Evolutionary conservation across 2,797 vertebrate species (phyloP).

Genomic region (Microctenopoma stevenorrisi): DNA sequence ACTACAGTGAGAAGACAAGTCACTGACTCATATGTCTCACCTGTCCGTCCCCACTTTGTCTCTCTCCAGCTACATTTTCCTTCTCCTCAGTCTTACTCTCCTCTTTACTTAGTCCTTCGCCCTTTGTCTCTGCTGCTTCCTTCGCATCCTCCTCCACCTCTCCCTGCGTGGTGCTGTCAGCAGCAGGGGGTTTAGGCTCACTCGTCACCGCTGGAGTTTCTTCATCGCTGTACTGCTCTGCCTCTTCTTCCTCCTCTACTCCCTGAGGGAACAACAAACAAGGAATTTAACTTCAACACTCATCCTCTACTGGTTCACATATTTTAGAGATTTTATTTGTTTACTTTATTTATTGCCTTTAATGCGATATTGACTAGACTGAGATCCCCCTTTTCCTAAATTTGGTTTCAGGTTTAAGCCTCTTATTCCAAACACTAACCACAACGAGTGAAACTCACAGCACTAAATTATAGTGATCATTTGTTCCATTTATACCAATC

Average conservation of each 20-base stretch:
- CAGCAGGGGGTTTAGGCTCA: slow-evolving; percentile 78
- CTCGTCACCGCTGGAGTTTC: slow-evolving; percentile 80
- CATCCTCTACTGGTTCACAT: too few relatives aligned
- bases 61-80: slow-evolving; percentile 89
- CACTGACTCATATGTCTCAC: slow-evolving; percentile 73
- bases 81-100: slow-evolving; percentile 88
- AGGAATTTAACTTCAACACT: too few relatives aligned
- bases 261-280: slow-evolving; percentile 69
- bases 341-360: too few relatives aligned
- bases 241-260: slow-evolving; percentile 85
- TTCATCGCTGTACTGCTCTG: slow-evolving; percentile 87
- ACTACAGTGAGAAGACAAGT: too few relatives aligned
- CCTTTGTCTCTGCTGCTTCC: slow-evolving; percentile 76
- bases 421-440: too few relatives aligned
- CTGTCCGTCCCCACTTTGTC: slow-evolving; percentile 97
- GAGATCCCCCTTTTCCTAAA: too few relatives aligned
- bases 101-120: slow-evolving; percentile 71
- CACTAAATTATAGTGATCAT: too few relatives aligned
- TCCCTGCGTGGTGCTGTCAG: slow-evolving; percentile 69
- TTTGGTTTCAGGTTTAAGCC: too few relatives aligned
- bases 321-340: too few relatives aligned
- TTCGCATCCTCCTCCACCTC: slow-evolving; percentile 77
- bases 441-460: too few relatives aligned
- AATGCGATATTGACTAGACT: too few relatives aligned
- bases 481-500: too few relatives aligned